Percentiles rank a stretch among this genome's conserved stretches.
Conservation (phyloP, 2,113 vertebrate genomes). For the Catagonus wagneri region DNA sequence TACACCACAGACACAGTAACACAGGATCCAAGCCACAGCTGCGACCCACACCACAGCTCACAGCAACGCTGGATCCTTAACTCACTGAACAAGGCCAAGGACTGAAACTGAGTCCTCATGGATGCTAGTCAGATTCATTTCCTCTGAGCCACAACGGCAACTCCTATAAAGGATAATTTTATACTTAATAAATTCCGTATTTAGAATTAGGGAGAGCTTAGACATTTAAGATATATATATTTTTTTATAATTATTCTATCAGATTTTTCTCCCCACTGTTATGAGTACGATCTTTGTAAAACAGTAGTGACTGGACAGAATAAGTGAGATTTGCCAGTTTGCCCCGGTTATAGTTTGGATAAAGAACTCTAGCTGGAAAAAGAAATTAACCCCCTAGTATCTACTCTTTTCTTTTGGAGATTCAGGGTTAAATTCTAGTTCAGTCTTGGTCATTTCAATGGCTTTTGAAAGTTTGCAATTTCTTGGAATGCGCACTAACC, state of each 20-base stretch:
- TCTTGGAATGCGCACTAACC: conserved; percentile 8
- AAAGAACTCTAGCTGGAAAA: not conserved
- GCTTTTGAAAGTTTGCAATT: conserved; percentile 64
- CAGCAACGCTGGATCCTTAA: no score
- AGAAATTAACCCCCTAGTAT: not conserved
- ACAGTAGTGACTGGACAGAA: not conserved
- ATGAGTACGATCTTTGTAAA: conserved; percentile 30
- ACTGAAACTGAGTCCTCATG: no score
- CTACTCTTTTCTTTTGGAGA: conserved; percentile 62
- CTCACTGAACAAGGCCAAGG: no score
- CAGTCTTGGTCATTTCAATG: not conserved
- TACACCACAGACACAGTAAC: no score
- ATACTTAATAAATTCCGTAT: not conserved
- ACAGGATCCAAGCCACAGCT: no score
- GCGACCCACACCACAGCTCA: no score
- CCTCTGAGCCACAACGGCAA: no score
- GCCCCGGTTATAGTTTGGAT: conserved; percentile 53
- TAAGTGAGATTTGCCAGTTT: conserved; percentile 54
- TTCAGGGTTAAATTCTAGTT: conserved; percentile 52
- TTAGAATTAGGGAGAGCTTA: not conserved
- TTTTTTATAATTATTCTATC: conserved; percentile 40
- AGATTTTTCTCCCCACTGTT: not conserved
- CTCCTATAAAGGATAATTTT: not conserved
- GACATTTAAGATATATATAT: not conserved
- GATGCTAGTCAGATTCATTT: no score